A percentile compares a stretch with the other conserved stretches of the same genome.
phyloP scores from a whole-genome alignment of 1,140 invertebrate genomes.

The Theocolax elegans region DNA sequence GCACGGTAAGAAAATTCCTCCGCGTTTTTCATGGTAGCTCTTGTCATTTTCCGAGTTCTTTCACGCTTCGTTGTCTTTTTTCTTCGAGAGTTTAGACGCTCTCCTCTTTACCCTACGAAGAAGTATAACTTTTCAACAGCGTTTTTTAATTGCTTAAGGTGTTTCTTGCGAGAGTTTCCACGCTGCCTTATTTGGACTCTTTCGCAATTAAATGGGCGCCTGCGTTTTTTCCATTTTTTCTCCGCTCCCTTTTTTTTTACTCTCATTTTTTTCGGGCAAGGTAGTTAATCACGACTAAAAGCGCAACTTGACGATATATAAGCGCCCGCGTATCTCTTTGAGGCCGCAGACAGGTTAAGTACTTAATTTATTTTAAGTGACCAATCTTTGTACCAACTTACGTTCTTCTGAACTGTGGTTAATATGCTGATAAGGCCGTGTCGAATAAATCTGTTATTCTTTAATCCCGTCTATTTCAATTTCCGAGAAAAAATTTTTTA shows the following conservation, averaged over 20 bases:
- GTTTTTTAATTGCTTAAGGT: constrained; percentile 21
- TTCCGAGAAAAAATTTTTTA: too few relatives aligned
- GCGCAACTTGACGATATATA: neutral
- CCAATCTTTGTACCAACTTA: neutral
- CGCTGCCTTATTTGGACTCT: neutral
- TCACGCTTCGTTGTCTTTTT: too few relatives aligned
- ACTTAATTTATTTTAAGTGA: neutral
- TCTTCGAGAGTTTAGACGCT: too few relatives aligned
- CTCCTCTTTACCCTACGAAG: too few relatives aligned
- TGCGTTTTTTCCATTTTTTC: neutral
- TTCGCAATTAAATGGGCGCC: constrained; percentile 5
- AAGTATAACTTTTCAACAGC: constrained; percentile 19
- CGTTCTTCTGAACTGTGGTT: too few relatives aligned
- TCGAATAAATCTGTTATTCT: neutral
- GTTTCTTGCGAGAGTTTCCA: neutral
- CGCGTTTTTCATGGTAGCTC: neutral
- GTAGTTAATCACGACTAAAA: neutral
- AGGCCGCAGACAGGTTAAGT: neutral
- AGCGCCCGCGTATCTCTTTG: neutral
- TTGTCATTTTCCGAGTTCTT: neutral
- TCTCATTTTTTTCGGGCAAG: neutral
- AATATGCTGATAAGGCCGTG: neutral
- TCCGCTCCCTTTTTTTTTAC: neutral
- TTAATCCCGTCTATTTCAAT: too few relatives aligned
- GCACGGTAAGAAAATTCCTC: neutral